Evolutionary conservation across 2,888 invertebrate species (phyloP).

Genomic region (Abrostola tripartita): DNA sequence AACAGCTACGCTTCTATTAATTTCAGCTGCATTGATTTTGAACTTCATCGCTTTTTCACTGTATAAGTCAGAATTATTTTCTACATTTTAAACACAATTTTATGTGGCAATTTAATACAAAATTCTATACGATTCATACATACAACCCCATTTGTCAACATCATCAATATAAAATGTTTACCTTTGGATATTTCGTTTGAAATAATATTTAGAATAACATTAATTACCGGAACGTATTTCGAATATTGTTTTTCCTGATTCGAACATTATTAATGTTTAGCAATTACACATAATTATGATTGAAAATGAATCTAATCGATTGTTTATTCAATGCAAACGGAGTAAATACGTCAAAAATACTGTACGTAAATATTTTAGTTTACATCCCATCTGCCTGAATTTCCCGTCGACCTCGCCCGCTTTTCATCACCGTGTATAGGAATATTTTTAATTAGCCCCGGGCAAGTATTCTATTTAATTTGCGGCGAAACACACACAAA

Average conservation of each 20-base stretch:
- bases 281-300: slow-evolving; percentile 13
- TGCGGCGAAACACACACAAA: slow-evolving; percentile 73
- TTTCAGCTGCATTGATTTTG: slow-evolving; percentile 71
- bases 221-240: neutral
- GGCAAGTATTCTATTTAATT: slow-evolving; percentile 81
- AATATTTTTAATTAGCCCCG: slow-evolving; percentile 77
- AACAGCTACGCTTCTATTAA: slow-evolving; percentile 73
- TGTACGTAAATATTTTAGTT: slow-evolving; percentile 36
- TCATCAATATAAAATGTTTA: neutral
- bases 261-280: slow-evolving; percentile 2
- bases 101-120: too few species aligned
- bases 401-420: slow-evolving; percentile 57
- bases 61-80: too few species aligned
- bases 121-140: too few species aligned
- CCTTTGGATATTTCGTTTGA: slow-evolving; percentile 3
- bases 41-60: slow-evolving; percentile 40
- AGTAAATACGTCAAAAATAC: slow-evolving; percentile 14
- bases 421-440: slow-evolving; percentile 67
- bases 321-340: slow-evolving; percentile 10
- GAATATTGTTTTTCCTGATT: neutral
- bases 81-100: too few species aligned
- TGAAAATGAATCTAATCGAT: slow-evolving; percentile 9
- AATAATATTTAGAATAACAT: slow-evolving; percentile 3
- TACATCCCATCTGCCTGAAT: slow-evolving; percentile 57
- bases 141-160: too few species aligned